These are phyloP conservation scores for Leptopilina syphax DNA, from an alignment of 2,888 invertebrate species.

Conservation along the genomic window DNA sequence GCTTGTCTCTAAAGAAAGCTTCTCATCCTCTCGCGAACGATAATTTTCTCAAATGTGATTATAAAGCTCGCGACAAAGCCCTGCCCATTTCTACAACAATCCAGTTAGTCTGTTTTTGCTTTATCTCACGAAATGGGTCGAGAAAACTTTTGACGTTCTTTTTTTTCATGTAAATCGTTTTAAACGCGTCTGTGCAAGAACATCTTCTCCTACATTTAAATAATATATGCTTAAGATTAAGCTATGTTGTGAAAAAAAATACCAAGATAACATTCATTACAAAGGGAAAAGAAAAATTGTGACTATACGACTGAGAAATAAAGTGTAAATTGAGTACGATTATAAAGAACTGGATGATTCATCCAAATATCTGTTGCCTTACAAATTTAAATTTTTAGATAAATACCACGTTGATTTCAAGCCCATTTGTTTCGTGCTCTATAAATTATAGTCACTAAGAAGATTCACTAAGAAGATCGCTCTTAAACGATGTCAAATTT, in stretches of 20 bases:
- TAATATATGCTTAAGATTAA: background rate
- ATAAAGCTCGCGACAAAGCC: slow-evolving; percentile 37
- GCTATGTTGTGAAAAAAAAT: background rate
- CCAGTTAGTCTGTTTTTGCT: slow-evolving; percentile 24
- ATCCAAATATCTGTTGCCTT: no score
- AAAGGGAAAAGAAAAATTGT: no score
- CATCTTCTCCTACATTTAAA: background rate
- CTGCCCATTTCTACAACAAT: slow-evolving; percentile 15
- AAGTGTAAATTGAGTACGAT: no score
- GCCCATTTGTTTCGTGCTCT: no score
- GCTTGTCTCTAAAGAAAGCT: slow-evolving; percentile 45
- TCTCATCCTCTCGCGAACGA: slow-evolving; percentile 2
- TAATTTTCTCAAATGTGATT: slow-evolving; percentile 40
- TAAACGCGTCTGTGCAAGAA: background rate
- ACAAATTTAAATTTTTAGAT: no score
- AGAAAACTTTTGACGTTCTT: slow-evolving; percentile 13
- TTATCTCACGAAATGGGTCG: slow-evolving; percentile 3
- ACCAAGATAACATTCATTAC: background rate
- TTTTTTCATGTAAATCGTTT: background rate
- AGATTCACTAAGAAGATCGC: no score
- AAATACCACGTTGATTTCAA: no score
- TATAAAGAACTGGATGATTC: no score
- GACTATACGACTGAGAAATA: no score
- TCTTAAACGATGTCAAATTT: no score
- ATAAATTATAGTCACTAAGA: no score